A percentile compares a stretch with the other conserved stretches of the same genome.
Evolutionary conservation across 2,888 invertebrate genomes (phyloP).

Genomic region (Stictocephala bisonia): DNA sequence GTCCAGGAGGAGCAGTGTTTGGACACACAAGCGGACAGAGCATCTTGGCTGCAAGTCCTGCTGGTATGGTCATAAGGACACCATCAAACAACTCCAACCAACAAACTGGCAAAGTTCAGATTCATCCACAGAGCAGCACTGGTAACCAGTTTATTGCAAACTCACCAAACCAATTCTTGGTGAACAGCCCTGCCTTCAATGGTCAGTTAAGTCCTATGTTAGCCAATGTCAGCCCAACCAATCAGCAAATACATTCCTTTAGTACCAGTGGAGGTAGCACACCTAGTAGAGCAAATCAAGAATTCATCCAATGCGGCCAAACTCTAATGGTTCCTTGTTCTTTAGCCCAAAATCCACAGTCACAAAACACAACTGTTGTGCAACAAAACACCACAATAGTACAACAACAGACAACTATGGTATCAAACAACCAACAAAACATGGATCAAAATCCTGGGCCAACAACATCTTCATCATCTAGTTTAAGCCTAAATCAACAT

Average conservation of each 20-base stretch:
- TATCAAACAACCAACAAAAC: slow-evolving; percentile 74
- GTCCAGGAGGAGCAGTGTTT: slow-evolving; percentile 67
- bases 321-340: slow-evolving; percentile 78
- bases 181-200: slow-evolving; percentile 57
- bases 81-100: slow-evolving; percentile 71
- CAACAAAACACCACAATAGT: slow-evolving; percentile 89
- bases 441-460: slow-evolving; percentile 60
- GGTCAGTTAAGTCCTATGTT: slow-evolving; percentile 75
- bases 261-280: slow-evolving; percentile 19
- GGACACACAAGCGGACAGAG: slow-evolving; percentile 72
- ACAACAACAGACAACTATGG: slow-evolving; percentile 83
- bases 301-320: slow-evolving; percentile 79
- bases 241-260: slow-evolving; percentile 64
- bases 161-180: slow-evolving; percentile 58
- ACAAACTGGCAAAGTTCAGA: slow-evolving; percentile 60
- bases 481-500: slow-evolving; percentile 70
- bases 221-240: slow-evolving; percentile 78
- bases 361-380: slow-evolving; percentile 73
- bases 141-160: slow-evolving; percentile 65
- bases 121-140: slow-evolving; percentile 64
- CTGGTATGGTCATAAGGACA: slow-evolving; percentile 83
- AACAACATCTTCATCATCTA: slow-evolving; percentile 61
- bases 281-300: slow-evolving; percentile 63
- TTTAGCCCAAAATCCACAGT: slow-evolving; percentile 59
- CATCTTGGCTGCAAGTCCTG: slow-evolving; percentile 74